Conservation (phyloP, 2,888 invertebrate species). For the Drosophila quinaria region DNA sequence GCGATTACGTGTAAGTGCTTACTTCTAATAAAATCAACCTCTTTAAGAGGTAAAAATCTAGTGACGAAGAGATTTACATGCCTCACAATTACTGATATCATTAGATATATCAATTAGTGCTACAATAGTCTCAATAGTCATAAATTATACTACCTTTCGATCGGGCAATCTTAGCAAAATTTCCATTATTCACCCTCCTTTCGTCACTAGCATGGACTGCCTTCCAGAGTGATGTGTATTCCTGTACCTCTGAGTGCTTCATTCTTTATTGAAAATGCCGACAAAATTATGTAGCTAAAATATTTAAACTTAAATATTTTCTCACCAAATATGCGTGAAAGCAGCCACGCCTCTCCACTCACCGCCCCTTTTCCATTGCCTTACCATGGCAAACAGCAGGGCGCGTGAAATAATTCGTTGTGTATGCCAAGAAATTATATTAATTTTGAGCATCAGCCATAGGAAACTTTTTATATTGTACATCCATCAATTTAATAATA, state of each 20-base stretch:
- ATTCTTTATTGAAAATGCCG: conserved; percentile 39
- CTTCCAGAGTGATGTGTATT: not conserved
- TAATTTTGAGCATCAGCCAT: conserved; percentile 26
- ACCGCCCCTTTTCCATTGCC: not conserved
- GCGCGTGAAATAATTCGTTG: conserved; percentile 39
- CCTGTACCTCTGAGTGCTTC: conserved; percentile 6
- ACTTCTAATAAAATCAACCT: too few species aligned
- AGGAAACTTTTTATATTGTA: conserved; percentile 27
- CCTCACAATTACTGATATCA: too few species aligned
- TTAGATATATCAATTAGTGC: too few species aligned
- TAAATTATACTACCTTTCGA: too few species aligned
- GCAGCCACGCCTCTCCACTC: conserved; percentile 6
- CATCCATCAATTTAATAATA: conserved; percentile 60
- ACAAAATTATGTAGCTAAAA: conserved; percentile 40
- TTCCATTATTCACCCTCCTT: too few species aligned
- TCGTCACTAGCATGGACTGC: too few species aligned
- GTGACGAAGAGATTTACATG: too few species aligned
- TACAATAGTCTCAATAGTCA: too few species aligned
- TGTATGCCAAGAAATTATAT: conserved; percentile 43
- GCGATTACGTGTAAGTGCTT: not conserved
- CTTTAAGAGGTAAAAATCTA: too few species aligned
- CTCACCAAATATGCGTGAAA: conserved; percentile 33
- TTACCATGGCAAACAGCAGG: conserved; percentile 8
- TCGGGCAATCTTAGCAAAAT: too few species aligned
- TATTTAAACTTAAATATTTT: conserved; percentile 26